Base-by-base conservation (phyloP, 2,888 invertebrate genomes). In the Gonocerus acuteangulatus region DNA sequence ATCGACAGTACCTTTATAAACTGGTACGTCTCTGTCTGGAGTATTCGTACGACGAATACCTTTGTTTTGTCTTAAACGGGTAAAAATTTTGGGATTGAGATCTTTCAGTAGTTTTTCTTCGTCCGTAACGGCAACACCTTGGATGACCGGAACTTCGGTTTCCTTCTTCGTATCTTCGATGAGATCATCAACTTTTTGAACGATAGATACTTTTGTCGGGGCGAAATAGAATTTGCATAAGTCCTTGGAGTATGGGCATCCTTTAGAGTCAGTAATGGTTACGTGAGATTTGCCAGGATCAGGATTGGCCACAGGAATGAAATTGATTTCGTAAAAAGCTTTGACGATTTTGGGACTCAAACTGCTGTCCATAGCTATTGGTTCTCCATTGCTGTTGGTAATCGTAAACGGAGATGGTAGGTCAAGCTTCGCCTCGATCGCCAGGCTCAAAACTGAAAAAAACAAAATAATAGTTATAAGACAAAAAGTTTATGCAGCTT, bases 291-390 rank as follows among this genome's bases (percentile, higher is more conserved):
- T 48, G 39, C 56, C 23, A 44, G 48, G 23, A 15, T 32, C 22
- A n/a, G 54, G 56, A 16, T 48, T 48, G 4, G 59, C 22, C 7
- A 51, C 61, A 2, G 52, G 61, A 21, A 65, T 58, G 39, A 63
- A 65, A 23, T 63, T 61, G 6, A 65, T 60, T 47, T 65, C 65
- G 47, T 65, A 65, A 47, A 61, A 61, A n/a, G 65, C 65, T 56
- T 65, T 65, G 18, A 65, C 61, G 18, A 65, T 45, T 49, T 65
- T 61, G 4, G 65, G 65, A 44, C 65, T 63, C 16, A 65, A 48
- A 48, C 64, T 65, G 16, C 62, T 61, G 47, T 65, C 62, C 36
- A 65, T 22, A 2, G 15, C 16, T 2, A 65, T 9, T n/a, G 22
- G 39, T 15, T 57, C 49, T 13, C 58, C 61, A 22, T 59, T 44